Evolutionary conservation across 2,113 vertebrate genomes (phyloP), one percentile per base, ranked within the genome.

Genomic region (Forbesichthys papilliferus): DNA sequence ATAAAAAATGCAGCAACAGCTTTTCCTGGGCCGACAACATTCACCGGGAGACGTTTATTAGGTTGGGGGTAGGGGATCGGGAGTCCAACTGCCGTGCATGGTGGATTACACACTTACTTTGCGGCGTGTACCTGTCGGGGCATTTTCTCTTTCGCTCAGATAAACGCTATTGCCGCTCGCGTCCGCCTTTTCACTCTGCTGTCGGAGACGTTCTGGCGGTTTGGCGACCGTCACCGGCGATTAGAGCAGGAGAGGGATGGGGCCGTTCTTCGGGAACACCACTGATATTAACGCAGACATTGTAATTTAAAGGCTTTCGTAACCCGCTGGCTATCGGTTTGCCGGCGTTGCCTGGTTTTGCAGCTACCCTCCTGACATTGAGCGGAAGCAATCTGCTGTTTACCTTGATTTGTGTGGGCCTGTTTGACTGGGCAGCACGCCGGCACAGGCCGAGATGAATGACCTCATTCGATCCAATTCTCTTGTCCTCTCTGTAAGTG

Each of bases 101-200:
- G 73, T 90, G 90, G 87, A 88, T 82, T 81, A 75, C 72, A 71
- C 63, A 51, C 73, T 65, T 73, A 54, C 76, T 81, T 68, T 75
- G 70, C 18, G 54, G 67, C 63, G 69, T 77, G 57, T 52, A 81
- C 75, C 77, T 87, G 88, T 90, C 87, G 85, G 73, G 60, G 59
- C 58, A 82, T 71, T 87, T 89, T 77, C 82, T 79, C 79, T 87
- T 86, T 86, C 78, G 77, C 87, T 87, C 74, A 78, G 86, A 88
- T 87, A 81, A 89, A 92, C 85, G 84, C 73, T 79, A 74, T 67
- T 61, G 49, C 59, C 54, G 66, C 74, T 78, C 81, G 66, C 27
- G 54, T 56, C 54, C 54, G 3, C 9, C n/a, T 74, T 81, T 89
- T 90, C 71, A 58, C 53, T 79, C 83, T 64, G 69, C 81, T 71